These are phyloP conservation scores for Meloidogyne floridensis DNA, from an alignment of 1,140 invertebrate genomes.

Conservation along the genomic window DNA sequence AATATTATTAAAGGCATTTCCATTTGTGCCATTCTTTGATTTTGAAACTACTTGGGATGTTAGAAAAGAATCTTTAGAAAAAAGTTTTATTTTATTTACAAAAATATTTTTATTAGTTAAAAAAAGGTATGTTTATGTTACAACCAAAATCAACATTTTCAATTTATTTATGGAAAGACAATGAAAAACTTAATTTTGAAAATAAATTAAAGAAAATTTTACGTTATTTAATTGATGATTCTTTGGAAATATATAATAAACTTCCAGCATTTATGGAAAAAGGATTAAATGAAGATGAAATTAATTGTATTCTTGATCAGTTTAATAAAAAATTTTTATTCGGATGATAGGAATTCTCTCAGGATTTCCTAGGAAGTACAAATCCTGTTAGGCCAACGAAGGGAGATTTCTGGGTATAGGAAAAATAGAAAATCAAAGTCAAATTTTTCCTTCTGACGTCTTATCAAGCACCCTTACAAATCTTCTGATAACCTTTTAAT, in stretches of 20 bases:
- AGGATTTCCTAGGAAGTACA: no score
- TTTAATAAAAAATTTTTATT: not conserved
- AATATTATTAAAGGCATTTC: not conserved
- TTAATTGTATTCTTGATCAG: not conserved
- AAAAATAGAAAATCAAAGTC: no score
- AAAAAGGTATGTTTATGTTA: not conserved
- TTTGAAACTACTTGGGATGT: not conserved
- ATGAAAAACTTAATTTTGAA: not conserved
- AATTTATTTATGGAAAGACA: not conserved
- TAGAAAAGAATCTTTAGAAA: not conserved
- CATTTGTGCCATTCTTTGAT: not conserved
- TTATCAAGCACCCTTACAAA: no score
- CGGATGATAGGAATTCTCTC: no score
- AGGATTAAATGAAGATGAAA: not conserved
- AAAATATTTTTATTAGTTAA: not conserved
- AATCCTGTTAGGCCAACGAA: no score
- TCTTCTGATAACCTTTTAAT: no score
- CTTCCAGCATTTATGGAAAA: not conserved
- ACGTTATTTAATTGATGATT: not conserved
- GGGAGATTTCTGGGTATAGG: no score
- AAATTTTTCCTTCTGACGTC: no score
- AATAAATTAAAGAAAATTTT: not conserved
- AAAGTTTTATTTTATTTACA: not conserved
- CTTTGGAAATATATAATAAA: not conserved
- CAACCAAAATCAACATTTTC: not conserved